These are phyloP conservation scores for Hipparchia sbordonii DNA, from an alignment of 2,888 invertebrate species.

Conservation along the genomic window DNA sequence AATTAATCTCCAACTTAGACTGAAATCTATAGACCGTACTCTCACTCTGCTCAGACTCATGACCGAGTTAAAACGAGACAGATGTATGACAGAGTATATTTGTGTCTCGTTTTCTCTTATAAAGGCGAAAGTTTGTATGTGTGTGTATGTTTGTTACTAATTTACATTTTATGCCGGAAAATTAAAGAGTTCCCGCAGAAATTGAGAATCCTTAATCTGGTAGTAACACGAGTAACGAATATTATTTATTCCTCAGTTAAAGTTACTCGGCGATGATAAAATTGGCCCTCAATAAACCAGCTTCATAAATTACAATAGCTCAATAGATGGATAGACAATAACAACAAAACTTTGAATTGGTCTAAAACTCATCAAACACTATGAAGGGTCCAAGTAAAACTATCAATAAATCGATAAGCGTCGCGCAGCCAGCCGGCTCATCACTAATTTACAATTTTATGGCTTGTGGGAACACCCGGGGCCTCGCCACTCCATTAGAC, in stretches of 20 bases:
- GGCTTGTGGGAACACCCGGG: constrained; percentile 72
- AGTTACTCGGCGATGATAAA: too few relatives aligned
- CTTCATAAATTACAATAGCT: constrained; percentile 2
- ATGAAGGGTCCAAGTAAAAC: constrained; percentile 56
- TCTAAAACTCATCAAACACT: constrained; percentile 41
- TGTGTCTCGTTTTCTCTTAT: too few relatives aligned
- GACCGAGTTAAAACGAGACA: too few relatives aligned
- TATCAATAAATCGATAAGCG: constrained; percentile 80
- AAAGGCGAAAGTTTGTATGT: too few relatives aligned
- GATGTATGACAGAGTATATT: too few relatives aligned
- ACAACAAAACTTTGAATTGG: constrained; percentile 22
- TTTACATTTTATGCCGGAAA: too few relatives aligned
- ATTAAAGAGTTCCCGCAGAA: too few relatives aligned
- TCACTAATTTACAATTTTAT: constrained; percentile 83
- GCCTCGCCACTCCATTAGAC: constrained; percentile 73
- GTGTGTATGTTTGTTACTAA: too few relatives aligned
- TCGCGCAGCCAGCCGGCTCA: constrained; percentile 71
- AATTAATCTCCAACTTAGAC: neutral
- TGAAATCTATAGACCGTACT: too few relatives aligned
- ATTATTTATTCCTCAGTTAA: too few relatives aligned
- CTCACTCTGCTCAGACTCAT: neutral
- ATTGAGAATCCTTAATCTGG: too few relatives aligned
- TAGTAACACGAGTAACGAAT: too few relatives aligned
- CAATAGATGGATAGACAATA: constrained; percentile 10
- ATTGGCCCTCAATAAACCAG: neutral